phyloP scores from a whole-genome alignment of 2,797 vertebrate genomes.

The Alectoris magna region DNA sequence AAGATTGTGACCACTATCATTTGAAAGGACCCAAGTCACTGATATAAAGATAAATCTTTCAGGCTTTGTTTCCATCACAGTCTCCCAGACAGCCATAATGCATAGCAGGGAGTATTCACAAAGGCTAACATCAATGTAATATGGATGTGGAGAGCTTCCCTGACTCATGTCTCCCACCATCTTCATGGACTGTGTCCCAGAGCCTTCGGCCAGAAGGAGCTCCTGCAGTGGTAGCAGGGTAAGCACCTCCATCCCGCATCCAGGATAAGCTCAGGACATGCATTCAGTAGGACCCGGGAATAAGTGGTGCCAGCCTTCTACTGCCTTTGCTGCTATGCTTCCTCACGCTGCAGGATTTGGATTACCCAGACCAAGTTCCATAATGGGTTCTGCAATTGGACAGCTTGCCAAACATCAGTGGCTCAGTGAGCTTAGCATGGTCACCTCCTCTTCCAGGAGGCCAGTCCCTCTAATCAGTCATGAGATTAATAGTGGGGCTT shows the following conservation, averaged over 20 bases:
- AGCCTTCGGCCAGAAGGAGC: neutral
- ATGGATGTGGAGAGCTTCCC: neutral
- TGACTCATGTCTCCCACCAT: neutral
- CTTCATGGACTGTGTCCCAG: fast-evolving
- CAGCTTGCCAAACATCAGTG: neutral
- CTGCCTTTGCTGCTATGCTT: neutral
- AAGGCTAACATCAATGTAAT: neutral
- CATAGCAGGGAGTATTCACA: neutral
- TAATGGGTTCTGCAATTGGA: neutral
- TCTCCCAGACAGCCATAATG: neutral
- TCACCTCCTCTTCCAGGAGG: neutral
- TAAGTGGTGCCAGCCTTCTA: fast-evolving
- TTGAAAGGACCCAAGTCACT: neutral
- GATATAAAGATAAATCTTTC: neutral
- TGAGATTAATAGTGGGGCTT: neutral
- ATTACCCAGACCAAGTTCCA: neutral
- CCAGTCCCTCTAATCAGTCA: neutral
- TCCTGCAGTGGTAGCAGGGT: neutral
- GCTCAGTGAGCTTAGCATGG: fast-evolving
- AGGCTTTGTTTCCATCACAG: neutral
- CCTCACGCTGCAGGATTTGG: neutral
- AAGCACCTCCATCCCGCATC: neutral
- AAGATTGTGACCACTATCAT: neutral
- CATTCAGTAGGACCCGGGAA: neutral
- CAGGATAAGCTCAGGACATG: neutral